These are phyloP conservation scores for Drosophila longiperda DNA, from an alignment of 2,888 invertebrate species.

Conservation along the genomic window DNA sequence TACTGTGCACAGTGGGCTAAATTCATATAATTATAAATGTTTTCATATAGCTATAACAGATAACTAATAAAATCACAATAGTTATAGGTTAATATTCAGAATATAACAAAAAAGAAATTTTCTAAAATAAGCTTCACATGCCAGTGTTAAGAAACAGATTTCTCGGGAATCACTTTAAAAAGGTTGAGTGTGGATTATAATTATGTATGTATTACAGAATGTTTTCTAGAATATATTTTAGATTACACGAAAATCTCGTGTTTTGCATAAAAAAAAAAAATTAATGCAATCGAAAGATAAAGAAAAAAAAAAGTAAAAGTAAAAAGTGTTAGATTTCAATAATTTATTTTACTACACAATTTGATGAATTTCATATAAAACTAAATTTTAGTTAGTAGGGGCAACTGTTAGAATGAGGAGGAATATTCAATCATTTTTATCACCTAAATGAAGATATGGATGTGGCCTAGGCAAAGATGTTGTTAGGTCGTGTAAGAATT, in stretches of 20 bases:
- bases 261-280: not conserved
- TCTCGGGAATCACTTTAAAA: not conserved
- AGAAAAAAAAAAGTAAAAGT: too few relatives aligned
- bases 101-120: too few relatives aligned
- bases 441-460: too few relatives aligned
- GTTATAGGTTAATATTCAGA: not conserved
- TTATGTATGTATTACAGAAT: not conserved
- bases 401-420: not conserved
- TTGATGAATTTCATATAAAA: not conserved
- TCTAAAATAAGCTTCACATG: not conserved
- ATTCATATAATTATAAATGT: not conserved
- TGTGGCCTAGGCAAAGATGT: not conserved
- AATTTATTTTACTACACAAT: not conserved
- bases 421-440: too few relatives aligned
- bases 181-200: not conserved
- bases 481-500: not conserved
- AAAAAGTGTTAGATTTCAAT: too few relatives aligned
- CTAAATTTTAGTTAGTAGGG: not conserved
- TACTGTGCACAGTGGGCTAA: conserved; percentile 29
- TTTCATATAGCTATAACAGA: not conserved
- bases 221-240: not conserved
- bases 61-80: not conserved
- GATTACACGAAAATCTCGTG: not conserved
- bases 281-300: too few relatives aligned
- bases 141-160: not conserved